Percentiles rank a stretch among this genome's conserved stretches.
phyloP scores from a whole-genome alignment of 1,140 invertebrate genomes.

The Chymomyza costata region DNA sequence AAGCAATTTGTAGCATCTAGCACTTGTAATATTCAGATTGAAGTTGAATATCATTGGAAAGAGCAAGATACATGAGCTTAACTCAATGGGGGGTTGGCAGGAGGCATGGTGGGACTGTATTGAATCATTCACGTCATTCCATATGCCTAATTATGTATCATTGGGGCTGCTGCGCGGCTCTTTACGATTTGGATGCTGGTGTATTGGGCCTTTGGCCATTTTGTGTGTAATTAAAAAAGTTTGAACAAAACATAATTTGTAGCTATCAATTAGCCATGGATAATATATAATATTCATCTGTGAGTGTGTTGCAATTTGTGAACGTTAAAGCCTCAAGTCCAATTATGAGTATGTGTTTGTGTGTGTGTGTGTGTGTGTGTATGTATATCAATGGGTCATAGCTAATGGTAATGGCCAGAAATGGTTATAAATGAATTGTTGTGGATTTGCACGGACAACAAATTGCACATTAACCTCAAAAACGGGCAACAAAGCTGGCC shows the following conservation, averaged over 20 bases:
- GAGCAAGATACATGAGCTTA: too few species aligned
- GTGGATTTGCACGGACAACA: conserved; percentile 1
- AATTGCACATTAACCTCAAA: conserved; percentile 54
- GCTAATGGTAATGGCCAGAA: too few species aligned
- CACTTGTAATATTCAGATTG: too few species aligned
- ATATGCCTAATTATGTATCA: conserved; percentile 64
- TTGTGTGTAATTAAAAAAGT: conserved; percentile 17
- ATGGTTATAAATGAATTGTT: too few species aligned
- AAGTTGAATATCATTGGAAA: too few species aligned
- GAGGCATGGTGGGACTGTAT: too few species aligned
- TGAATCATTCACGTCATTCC: conserved; percentile 31
- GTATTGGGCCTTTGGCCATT: background rate
- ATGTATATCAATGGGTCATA: too few species aligned
- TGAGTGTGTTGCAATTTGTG: conserved; percentile 17
- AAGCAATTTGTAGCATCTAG: conserved; percentile 46
- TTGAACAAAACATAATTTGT: conserved; percentile 19
- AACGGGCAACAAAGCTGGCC: conserved; percentile 31
- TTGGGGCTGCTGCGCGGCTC: conserved; percentile 29
- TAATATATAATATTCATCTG: conserved; percentile 13
- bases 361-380: too few species aligned
- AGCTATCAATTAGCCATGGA: conserved; percentile 42
- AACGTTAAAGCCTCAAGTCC: too few species aligned
- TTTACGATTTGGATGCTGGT: too few species aligned
- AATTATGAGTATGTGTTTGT: too few species aligned
- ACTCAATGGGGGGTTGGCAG: too few species aligned